Evolutionary conservation across 92 coral and sea anemone genomes (phyloP), one percentile per base, ranked within the genome.

Genomic region (Porites lobata): DNA sequence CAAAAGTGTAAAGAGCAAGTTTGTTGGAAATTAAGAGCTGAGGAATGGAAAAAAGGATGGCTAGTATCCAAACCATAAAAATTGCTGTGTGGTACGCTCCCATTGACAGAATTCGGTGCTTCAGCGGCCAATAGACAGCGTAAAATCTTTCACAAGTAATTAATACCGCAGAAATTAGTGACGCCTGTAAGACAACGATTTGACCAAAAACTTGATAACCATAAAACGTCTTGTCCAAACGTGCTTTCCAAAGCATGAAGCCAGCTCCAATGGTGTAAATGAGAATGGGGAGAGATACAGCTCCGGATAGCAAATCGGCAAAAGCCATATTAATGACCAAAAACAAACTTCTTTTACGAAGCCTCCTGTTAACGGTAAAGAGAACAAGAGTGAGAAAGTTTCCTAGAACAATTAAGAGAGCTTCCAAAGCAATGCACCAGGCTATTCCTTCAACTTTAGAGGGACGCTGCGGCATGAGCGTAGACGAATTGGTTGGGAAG

Each of bases 321-420:
- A 75, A 75, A 15, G 78, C 78, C 78, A 75, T 75, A 13, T 75
- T 75, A 38, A 75, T 75, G 62, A 75, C 38, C 8, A 75, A 38
- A 21, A 75, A 19, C 0, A 75, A n/a, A 17, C 75, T 43, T 10
- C 13, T 71, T 20, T 71, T 71, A 9, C 75, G 56, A 38, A 71
- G 75, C 10, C 15, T 71, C n/a, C 15, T 71, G 56, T 43, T 29
- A 6, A 17, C 7, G 15, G 53, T 21, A 7, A 11, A 47, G 9
- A 71, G 75, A 71, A 71, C 54, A 71, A 71, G 7, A 0, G 75
- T 71, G 19, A 71, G 56, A 10, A 56, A 10, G 15, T 56, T 56
- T 56, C 61, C 61, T 56, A 56, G 13, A 56, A 14, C 61, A 56
- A 56, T 56, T 10, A 56, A 56, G 61, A 56, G 13, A 56, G 61